Base-by-base conservation (phyloP, 2,888 invertebrate genomes). In the Hoplodrina blanda region DNA sequence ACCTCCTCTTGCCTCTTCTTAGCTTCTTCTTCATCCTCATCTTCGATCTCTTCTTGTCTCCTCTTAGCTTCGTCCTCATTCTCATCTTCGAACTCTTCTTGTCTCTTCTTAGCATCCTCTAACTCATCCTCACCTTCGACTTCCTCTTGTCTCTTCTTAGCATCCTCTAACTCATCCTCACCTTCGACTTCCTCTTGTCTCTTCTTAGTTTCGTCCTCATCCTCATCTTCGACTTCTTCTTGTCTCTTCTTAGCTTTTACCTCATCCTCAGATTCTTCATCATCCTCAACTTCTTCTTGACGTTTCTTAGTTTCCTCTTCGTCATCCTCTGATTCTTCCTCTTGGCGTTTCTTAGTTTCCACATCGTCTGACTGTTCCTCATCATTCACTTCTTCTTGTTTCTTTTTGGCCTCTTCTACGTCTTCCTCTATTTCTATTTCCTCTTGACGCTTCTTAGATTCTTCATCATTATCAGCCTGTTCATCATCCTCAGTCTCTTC, bases 351-450 rank as follows among this genome's bases (percentile, higher is more conserved):
- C 19, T 53, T 66, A 5, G 33, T 33, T 10, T 79, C 60, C 15
- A 54, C 60, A 4, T 65, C 69, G 10, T 72, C 68, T 5, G 33
- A 50, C 15, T 37, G 71, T 19, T 75, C 73, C 1, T 62, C 54
- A 6, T 54, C 67, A 1, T 70, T 65, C 0, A 46, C 17, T 13
- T 69, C 80, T 37, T 80, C 62, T 50, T 65, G n/a, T 8, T 56
- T 56, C 20, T 65, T 50, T 13, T 66, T 57, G 10, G 25, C 20
- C 0, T 25, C 68, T 7, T 72, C 20, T 11, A 73, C 63, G 6
- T 80, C 80, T 15, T 78, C 75, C 20, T 81, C 50, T 62, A 72
- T 52, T 76, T 84, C 73, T 69, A 77, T 64, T 25, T 25, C 37
- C 8, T 80, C 68, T 66, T 81, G 25, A 57, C 60, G 54, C 19